A percentile compares a stretch with the other conserved stretches of the same genome.
Conservation (phyloP, 2,888 invertebrate genomes). For the Lochmaea capreae region DNA sequence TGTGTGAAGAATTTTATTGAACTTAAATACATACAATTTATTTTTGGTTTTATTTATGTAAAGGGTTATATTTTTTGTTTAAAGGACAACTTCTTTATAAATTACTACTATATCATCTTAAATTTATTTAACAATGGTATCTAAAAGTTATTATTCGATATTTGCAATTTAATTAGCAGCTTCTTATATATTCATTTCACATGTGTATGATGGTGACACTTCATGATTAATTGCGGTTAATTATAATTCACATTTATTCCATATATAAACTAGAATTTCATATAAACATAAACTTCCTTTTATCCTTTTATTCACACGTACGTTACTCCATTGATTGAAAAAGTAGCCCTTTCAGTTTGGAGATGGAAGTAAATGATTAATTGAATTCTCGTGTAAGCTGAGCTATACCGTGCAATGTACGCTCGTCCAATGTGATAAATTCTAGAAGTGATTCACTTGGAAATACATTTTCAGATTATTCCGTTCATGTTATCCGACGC, state of each 20-base stretch:
- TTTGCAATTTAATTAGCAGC: too few relatives aligned
- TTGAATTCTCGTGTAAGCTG: slow-evolving; percentile 63
- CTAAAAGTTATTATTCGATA: too few relatives aligned
- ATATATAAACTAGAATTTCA: slow-evolving; percentile 13
- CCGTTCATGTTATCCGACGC: slow-evolving; percentile 30
- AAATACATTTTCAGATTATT: slow-evolving; percentile 47
- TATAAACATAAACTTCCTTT: slow-evolving; percentile 19
- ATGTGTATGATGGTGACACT: background rate
- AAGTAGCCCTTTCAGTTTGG: slow-evolving; percentile 62
- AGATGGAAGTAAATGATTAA: slow-evolving; percentile 63
- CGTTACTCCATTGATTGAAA: slow-evolving; percentile 59
- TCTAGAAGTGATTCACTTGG: slow-evolving; percentile 60
- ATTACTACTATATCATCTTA: too few relatives aligned
- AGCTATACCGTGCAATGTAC: slow-evolving; percentile 53
- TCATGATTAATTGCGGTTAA: slow-evolving; percentile 14
- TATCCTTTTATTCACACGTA: slow-evolving; percentile 21
- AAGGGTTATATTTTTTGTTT: too few relatives aligned
- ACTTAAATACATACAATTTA: too few relatives aligned
- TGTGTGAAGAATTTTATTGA: too few relatives aligned
- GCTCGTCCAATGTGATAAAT: slow-evolving; percentile 63
- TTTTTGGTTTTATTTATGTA: too few relatives aligned
- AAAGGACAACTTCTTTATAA: too few relatives aligned
- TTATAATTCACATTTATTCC: slow-evolving; percentile 1
- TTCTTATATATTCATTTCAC: background rate
- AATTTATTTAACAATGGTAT: too few relatives aligned